A percentile compares a stretch with the other conserved stretches of the same genome.
phyloP scores from a whole-genome alignment of 2,888 invertebrate species.

The Aethes cnicana region DNA sequence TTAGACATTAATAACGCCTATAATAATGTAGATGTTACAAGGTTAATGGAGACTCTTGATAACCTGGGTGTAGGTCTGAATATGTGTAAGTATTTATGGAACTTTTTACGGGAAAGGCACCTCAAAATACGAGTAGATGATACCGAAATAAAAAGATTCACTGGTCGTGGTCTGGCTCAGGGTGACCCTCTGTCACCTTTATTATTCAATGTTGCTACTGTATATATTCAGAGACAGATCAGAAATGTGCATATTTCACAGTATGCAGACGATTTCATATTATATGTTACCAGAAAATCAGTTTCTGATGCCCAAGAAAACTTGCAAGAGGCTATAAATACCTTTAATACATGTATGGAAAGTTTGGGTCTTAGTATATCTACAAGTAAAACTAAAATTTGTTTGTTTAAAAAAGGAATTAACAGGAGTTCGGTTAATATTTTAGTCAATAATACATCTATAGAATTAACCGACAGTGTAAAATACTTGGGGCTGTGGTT shows the following conservation, averaged over 20 bases:
- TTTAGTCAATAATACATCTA: not conserved
- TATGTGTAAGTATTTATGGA: slow-evolving; percentile 21
- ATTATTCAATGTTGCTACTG: slow-evolving; percentile 14
- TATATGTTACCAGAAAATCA: slow-evolving; percentile 4
- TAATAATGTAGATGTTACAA: slow-evolving; percentile 4
- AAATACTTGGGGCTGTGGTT: slow-evolving; percentile 32
- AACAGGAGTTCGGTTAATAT: not conserved
- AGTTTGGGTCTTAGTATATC: slow-evolving; percentile 24
- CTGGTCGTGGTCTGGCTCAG: slow-evolving; percentile 16
- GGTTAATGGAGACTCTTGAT: slow-evolving; percentile 10
- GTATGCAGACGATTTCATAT: slow-evolving; percentile 29
- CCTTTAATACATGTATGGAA: slow-evolving; percentile 10
- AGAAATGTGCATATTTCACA: slow-evolving; percentile 18
- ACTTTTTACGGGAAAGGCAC: slow-evolving; percentile 12
- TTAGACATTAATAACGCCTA: slow-evolving; percentile 26
- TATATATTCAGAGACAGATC: slow-evolving; percentile 9
- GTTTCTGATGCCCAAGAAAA: not conserved
- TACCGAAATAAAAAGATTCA: not conserved
- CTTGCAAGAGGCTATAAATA: not conserved
- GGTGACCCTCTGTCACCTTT: slow-evolving; percentile 20
- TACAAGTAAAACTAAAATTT: slow-evolving; percentile 16
- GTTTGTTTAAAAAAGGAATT: slow-evolving; percentile 23
- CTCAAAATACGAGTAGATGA: not conserved
- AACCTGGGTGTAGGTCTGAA: slow-evolving; percentile 1
- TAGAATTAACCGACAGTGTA: slow-evolving; percentile 9